These are phyloP conservation scores for Siniperca obscura DNA, from an alignment of 2,797 vertebrate genomes.

Conservation along the genomic window DNA sequence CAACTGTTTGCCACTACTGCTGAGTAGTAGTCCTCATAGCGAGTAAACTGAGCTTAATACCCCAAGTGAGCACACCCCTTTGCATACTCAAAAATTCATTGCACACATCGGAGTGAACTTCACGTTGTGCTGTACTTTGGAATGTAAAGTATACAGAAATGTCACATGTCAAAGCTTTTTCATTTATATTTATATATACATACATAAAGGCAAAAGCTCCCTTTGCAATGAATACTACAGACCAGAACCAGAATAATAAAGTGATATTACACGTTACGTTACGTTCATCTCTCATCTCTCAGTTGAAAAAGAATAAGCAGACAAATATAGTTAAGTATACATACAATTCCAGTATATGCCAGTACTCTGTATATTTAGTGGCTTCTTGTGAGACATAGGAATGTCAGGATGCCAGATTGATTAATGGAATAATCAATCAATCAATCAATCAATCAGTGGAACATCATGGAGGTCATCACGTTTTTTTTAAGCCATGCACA, in stretches of 20 bases:
- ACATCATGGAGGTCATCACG: neutral
- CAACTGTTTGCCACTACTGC: neutral
- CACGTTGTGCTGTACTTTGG: neutral
- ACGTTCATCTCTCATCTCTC: neutral
- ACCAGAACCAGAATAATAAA: neutral
- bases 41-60: neutral
- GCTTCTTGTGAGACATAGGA: neutral
- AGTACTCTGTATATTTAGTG: neutral
- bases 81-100: too few species aligned
- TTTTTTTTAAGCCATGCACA: neutral
- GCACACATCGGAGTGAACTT: neutral
- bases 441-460: constrained; percentile 3
- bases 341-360: neutral
- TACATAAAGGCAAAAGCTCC: too few species aligned
- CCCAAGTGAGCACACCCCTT: neutral
- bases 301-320: neutral
- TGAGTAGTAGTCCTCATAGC: neutral
- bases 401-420: neutral
- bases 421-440: constrained; percentile 1
- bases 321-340: neutral
- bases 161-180: neutral
- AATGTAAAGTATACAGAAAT: too few species aligned
- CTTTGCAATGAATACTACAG: neutral
- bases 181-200: neutral
- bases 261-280: too few species aligned